Base-by-base conservation (phyloP, 2,888 invertebrate genomes). In the Leucophora obtusa region DNA sequence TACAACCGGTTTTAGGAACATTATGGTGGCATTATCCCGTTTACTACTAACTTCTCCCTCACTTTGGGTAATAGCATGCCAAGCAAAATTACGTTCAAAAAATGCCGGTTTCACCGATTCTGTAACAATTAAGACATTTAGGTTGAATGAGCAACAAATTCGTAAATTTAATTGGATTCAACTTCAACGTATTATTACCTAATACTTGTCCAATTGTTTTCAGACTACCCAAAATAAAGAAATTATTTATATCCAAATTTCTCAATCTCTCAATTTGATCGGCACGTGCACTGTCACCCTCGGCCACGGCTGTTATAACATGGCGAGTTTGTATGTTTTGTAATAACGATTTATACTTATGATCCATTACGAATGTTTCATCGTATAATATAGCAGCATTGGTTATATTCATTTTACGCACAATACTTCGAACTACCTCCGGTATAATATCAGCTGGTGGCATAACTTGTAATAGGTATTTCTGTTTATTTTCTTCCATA, bases 341-440 rank as follows among this genome's bases (percentile, higher is more conserved):
- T 47, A 98, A 91, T 9, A 98, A 91, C 10, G 96, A 95, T 90
- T 97, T 97, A 90, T 97, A 97, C 90, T 97, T 97, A 91, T 97
- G 96, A 87, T 97, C 96, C 95, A 97, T 96, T 11, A 96, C 95
- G 87, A 97, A 97, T 50, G 94, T 93, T 24, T 95, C 93, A 86
- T 98, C 98, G 88, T 96, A 98, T 58, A 98, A 92, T 62, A 98
- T 96, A 7, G 96, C 98, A 14, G 97, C 97, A 87, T 97, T 97
- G 5, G 96, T 96, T 71, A 98, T 96, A 87, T 97, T 96, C 90
- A 97, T 95, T 82, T 93, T 93, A 0, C 93, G 92, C 4, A 96
- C 95, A 84, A 98, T 93, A 56, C 96, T 94, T 71, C 96, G 92
- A 0, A 98, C 93, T 0, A 95, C 93, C 89, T 96, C 95, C 0